Conservation (phyloP, 2,888 invertebrate genomes). For the Mesorhabditis spiculigera region DNA sequence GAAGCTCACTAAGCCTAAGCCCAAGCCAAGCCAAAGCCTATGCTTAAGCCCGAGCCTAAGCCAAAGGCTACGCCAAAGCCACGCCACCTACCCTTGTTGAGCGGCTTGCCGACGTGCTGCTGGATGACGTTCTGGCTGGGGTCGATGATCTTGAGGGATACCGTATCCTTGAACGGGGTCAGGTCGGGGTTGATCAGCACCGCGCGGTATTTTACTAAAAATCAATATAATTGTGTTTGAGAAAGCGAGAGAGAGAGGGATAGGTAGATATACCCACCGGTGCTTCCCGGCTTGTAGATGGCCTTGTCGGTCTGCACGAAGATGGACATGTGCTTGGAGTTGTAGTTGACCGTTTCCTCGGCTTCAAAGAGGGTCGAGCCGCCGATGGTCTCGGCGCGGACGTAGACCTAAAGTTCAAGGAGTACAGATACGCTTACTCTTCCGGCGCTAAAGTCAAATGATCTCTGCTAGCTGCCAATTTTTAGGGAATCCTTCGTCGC, state of each 20-base stretch:
- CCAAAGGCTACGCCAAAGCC: neutral
- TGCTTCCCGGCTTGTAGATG: constrained; percentile 74
- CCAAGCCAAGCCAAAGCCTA: neutral
- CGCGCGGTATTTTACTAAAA: constrained; percentile 74
- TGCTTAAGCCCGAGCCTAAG: neutral
- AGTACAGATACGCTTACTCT: too few relatives aligned
- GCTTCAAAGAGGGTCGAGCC: constrained; percentile 32
- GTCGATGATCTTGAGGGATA: constrained; percentile 68
- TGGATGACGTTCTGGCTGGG: constrained; percentile 58
- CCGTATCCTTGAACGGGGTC: constrained; percentile 69
- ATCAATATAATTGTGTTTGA: neutral
- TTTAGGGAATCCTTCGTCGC: neutral
- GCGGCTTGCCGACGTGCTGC: constrained; percentile 46
- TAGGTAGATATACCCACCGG: too few relatives aligned
- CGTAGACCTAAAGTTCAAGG: constrained; percentile 34
- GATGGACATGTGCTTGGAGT: constrained; percentile 77
- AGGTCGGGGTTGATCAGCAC: constrained; percentile 74
- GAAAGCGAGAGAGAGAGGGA: too few relatives aligned
- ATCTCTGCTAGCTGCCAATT: too few relatives aligned
- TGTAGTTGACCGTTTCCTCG: constrained; percentile 64
- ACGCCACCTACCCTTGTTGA: constrained; percentile 48
- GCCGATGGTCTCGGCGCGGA: constrained; percentile 45
- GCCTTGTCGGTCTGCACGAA: constrained; percentile 88
- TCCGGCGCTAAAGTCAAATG: too few relatives aligned
- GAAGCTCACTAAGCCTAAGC: neutral